Percentiles rank a stretch among this genome's conserved stretches.
These are phyloP conservation scores for Malurus leucopterus DNA, from an alignment of 2,797 vertebrate species.

Conservation along the genomic window DNA sequence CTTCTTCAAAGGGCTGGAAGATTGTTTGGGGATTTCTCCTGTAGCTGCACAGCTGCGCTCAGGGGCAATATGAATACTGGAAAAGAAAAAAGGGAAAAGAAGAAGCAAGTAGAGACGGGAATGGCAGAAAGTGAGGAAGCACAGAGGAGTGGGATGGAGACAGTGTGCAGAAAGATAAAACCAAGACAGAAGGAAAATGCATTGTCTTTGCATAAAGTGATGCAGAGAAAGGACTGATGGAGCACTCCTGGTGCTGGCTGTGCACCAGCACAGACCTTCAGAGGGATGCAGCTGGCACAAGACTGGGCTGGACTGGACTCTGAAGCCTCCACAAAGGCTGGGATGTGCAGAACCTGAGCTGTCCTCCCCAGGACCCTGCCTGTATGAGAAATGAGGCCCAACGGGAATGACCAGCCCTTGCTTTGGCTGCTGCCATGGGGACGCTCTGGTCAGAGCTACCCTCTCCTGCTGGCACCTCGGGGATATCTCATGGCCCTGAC, in stretches of 20 bases:
- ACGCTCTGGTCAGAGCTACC: accelerated
- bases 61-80: neutral
- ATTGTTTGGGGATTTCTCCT: constrained; percentile 11
- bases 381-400: accelerated
- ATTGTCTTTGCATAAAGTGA: neutral
- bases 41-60: neutral
- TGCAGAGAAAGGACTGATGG: neutral
- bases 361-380: neutral
- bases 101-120: neutral
- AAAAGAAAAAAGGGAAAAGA: neutral
- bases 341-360: neutral
- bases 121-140: neutral
- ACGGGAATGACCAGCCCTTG: accelerated
- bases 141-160: neutral
- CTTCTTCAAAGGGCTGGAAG: constrained; percentile 32
- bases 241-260: neutral
- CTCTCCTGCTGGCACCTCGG: neutral
- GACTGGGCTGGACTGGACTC: neutral
- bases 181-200: neutral
- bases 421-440: accelerated
- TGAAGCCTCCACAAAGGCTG: neutral
- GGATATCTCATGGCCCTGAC: neutral
- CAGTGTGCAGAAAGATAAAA: neutral
- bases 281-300: accelerated
- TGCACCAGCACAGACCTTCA: accelerated